Evolutionary conservation across 2,888 invertebrate genomes (phyloP).

Genomic region (Brachypalpus laphriformis): DNA sequence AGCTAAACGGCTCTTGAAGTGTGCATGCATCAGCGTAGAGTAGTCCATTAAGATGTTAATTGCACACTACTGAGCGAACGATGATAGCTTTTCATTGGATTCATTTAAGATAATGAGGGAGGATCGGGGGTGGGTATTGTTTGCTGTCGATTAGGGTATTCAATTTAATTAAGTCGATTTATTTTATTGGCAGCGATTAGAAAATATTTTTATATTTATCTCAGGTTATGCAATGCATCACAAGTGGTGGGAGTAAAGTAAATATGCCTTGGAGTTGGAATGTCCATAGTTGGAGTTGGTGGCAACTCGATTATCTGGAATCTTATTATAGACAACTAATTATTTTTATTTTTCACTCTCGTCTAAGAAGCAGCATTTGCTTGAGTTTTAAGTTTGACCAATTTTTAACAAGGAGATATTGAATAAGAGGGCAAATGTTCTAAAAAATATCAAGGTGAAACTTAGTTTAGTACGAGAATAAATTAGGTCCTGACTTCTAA

Average conservation of each 20-base stretch:
- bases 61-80: constrained; percentile 16
- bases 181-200: constrained; percentile 38
- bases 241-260: background rate
- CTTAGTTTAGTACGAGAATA: too few species aligned
- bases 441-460: too few species aligned
- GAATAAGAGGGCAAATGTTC: too few species aligned
- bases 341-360: background rate
- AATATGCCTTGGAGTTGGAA: background rate
- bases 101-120: constrained; percentile 16
- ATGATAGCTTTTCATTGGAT: constrained; percentile 42
- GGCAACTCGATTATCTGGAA: background rate
- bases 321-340: background rate
- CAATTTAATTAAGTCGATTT: constrained; percentile 55
- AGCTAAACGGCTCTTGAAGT: background rate
- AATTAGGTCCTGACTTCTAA: too few species aligned
- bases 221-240: background rate
- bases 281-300: constrained; percentile 1
- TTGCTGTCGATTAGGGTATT: constrained; percentile 7
- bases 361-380: background rate
- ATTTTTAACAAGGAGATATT: too few species aligned
- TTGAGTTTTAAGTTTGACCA: too few species aligned
- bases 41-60: constrained; percentile 29
- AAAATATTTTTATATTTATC: constrained; percentile 2
- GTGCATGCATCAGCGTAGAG: constrained; percentile 1
- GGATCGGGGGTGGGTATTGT: background rate